phyloP scores from a whole-genome alignment of 2,888 invertebrate species.

The Xanthorhoe designata region DNA sequence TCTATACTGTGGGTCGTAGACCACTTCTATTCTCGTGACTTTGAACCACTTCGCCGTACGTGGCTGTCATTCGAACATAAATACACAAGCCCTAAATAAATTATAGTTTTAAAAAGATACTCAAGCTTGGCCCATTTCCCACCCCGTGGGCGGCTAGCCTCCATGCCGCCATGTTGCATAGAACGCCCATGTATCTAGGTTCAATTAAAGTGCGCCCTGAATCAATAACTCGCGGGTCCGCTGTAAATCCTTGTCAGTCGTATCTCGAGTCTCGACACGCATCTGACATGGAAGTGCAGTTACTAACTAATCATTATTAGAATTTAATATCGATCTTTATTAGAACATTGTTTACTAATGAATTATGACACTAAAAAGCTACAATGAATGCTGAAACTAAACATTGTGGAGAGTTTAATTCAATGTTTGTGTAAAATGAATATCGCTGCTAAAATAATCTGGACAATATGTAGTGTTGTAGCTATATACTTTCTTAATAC shows the following conservation, averaged over 20 bases:
- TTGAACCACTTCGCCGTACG: too few relatives aligned
- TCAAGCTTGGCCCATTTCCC: not conserved
- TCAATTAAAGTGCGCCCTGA: conserved; percentile 16
- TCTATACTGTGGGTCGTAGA: too few relatives aligned
- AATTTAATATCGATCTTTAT: not conserved
- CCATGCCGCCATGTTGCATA: conserved; percentile 16
- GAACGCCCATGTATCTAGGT: conserved; percentile 7
- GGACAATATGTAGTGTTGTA: not conserved
- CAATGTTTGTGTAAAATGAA: not conserved
- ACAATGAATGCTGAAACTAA: not conserved
- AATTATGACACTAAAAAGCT: not conserved
- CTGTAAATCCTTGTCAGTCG: conserved; percentile 20
- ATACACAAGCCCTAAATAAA: not conserved
- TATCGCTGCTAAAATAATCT: not conserved
- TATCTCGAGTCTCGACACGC: not conserved
- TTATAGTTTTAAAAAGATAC: not conserved
- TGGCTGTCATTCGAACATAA: too few relatives aligned
- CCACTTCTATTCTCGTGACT: too few relatives aligned
- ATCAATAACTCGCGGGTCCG: conserved; percentile 14
- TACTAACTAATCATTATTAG: too few relatives aligned
- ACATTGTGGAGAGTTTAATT: too few relatives aligned
- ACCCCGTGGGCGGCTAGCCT: not conserved
- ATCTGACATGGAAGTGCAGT: conserved; percentile 5
- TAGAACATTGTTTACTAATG: not conserved
- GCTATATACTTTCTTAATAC: not conserved